Conservation (phyloP, 2,888 invertebrate species). For the Yponomeuta evonymella region DNA sequence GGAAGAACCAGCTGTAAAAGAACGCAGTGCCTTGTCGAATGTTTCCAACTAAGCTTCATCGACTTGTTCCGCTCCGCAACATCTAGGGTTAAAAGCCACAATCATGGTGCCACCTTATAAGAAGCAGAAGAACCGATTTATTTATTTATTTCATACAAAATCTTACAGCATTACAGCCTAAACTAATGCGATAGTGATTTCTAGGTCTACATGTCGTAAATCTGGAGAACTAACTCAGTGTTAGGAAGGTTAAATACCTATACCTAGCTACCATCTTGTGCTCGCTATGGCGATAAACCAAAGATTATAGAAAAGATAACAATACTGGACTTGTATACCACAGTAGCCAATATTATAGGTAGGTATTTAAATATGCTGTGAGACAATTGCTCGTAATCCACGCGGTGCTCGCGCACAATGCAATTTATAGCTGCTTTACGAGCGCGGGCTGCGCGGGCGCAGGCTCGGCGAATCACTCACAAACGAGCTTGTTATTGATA, state of each 20-base stretch:
- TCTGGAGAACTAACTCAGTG: too few species aligned
- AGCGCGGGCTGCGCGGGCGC: conserved; percentile 7
- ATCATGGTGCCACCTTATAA: too few species aligned
- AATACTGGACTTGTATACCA: conserved; percentile 32
- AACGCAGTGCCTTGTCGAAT: too few species aligned
- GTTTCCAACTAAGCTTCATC: too few species aligned
- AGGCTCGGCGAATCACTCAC: conserved; percentile 30
- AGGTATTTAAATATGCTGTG: conserved; percentile 20
- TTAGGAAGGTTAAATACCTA: background rate
- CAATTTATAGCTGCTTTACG: conserved; percentile 43
- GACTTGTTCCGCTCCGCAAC: too few species aligned
- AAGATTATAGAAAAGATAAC: conserved; percentile 4
- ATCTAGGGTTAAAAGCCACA: too few species aligned
- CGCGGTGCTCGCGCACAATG: conserved; percentile 48
- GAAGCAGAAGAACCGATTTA: too few species aligned
- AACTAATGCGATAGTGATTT: too few species aligned
- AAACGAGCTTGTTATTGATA: conserved; percentile 65
- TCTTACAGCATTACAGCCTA: too few species aligned
- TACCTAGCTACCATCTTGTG: background rate
- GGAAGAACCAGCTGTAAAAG: too few species aligned
- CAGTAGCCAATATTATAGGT: conserved; percentile 22
- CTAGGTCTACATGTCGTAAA: too few species aligned
- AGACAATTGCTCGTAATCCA: conserved; percentile 61
- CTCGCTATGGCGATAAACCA: background rate
- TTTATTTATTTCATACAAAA: too few species aligned